A percentile compares a stretch with the other conserved stretches of the same genome.
Evolutionary conservation across 2,888 invertebrate species (phyloP).

Genomic region (Hoplodrina blanda): DNA sequence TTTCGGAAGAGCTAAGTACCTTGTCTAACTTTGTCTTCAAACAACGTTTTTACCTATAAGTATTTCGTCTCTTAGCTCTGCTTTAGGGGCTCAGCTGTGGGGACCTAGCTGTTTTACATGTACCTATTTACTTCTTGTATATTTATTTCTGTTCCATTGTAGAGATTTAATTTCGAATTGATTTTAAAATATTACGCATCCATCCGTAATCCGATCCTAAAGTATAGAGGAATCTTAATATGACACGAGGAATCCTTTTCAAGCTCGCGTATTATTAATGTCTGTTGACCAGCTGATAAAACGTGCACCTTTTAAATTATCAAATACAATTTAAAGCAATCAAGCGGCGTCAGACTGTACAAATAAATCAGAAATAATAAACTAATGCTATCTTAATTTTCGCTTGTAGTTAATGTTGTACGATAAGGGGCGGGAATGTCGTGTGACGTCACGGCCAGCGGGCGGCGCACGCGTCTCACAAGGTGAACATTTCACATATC

Average conservation of each 20-base stretch:
- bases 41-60: background rate
- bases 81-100: slow-evolving; percentile 4
- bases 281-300: background rate
- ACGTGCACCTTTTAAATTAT: background rate
- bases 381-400: slow-evolving; percentile 15
- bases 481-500: slow-evolving; percentile 51
- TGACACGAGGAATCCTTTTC: slow-evolving; percentile 4
- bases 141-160: slow-evolving; percentile 6
- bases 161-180: slow-evolving; percentile 28
- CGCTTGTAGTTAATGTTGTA: slow-evolving; percentile 11
- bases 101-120: too few relatives aligned
- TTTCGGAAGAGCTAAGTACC: background rate
- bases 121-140: too few relatives aligned
- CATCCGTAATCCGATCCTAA: slow-evolving; percentile 14
- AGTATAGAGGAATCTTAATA: slow-evolving; percentile 18
- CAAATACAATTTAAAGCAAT: background rate
- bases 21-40: background rate
- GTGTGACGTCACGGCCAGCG: slow-evolving; percentile 41
- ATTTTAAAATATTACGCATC: slow-evolving; percentile 18
- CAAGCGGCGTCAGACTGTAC: background rate
- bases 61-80: background rate
- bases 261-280: background rate
- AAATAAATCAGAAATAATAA: slow-evolving; percentile 8
- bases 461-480: slow-evolving; percentile 42
- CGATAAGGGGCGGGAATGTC: slow-evolving; percentile 16